phyloP scores from a whole-genome alignment of 2,113 vertebrate genomes.

The Agelaius tricolor region DNA sequence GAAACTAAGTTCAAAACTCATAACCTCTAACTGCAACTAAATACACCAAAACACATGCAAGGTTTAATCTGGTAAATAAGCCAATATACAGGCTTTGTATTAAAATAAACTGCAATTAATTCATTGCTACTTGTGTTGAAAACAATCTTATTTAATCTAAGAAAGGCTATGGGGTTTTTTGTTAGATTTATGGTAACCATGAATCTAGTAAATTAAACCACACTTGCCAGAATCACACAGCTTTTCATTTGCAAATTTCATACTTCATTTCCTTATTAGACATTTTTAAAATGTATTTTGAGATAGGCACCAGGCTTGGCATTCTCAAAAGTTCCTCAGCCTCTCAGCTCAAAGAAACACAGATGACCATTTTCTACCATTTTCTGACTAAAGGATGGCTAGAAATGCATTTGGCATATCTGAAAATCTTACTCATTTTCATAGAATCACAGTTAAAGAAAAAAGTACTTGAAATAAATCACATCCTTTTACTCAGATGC shows the following conservation, averaged over 20 bases:
- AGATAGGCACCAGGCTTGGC: background rate
- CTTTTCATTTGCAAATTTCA: background rate
- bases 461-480: background rate
- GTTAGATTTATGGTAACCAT: background rate
- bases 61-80: background rate
- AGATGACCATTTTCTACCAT: background rate
- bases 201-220: background rate
- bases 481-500: background rate
- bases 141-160: background rate
- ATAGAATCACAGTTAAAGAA: background rate
- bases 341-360: background rate
- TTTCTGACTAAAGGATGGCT: background rate
- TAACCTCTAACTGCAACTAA: background rate
- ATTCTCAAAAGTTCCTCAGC: background rate
- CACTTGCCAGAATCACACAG: background rate
- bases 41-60: background rate
- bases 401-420: background rate
- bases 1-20: background rate
- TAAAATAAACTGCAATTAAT: background rate
- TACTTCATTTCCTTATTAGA: background rate
- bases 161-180: background rate
- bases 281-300: background rate
- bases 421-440: background rate
- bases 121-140: background rate
- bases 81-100: background rate